Evolutionary conservation across 2,797 vertebrate genomes (phyloP).

Genomic region (Pseudomugil tenellus): DNA sequence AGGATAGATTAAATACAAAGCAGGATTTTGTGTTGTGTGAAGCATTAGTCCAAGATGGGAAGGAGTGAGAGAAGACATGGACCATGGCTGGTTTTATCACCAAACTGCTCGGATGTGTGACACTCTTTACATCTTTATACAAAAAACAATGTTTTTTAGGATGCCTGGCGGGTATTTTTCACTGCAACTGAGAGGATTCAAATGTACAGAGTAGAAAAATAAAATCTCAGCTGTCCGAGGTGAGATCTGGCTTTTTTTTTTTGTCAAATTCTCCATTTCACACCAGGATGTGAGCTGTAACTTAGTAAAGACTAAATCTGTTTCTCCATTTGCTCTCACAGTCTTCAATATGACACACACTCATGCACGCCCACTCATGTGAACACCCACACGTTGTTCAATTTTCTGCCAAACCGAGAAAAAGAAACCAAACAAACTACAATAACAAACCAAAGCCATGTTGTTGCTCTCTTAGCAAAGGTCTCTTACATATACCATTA

Average conservation of each 20-base stretch:
- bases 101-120: constrained; percentile 27
- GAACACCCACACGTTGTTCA: constrained; percentile 44
- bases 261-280: constrained; percentile 27
- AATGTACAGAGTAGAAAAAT: constrained; percentile 84
- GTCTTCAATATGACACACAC: constrained; percentile 41
- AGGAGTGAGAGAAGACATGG: constrained; percentile 52
- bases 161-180: constrained; percentile 42
- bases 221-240: constrained; percentile 73
- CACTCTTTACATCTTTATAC: constrained; percentile 30
- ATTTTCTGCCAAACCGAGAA: constrained; percentile 56
- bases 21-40: constrained; percentile 39
- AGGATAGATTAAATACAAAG: constrained; percentile 49
- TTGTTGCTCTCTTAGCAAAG: constrained; percentile 53
- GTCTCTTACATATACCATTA: constrained; percentile 40
- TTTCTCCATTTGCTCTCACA: constrained; percentile 51
- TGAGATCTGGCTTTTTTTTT: constrained; percentile 39
- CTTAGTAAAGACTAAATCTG: constrained; percentile 56
- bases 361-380: constrained; percentile 37
- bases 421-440: constrained; percentile 47
- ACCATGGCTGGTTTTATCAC: constrained; percentile 24
- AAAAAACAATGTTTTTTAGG: constrained; percentile 9
- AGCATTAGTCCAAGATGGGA: constrained; percentile 45
- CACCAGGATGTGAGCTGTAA: constrained; percentile 38
- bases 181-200: constrained; percentile 74
- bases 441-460: constrained; percentile 42